These are phyloP conservation scores for Isichthys henryi DNA, from an alignment of 2,113 vertebrate species.

Conservation along the genomic window DNA sequence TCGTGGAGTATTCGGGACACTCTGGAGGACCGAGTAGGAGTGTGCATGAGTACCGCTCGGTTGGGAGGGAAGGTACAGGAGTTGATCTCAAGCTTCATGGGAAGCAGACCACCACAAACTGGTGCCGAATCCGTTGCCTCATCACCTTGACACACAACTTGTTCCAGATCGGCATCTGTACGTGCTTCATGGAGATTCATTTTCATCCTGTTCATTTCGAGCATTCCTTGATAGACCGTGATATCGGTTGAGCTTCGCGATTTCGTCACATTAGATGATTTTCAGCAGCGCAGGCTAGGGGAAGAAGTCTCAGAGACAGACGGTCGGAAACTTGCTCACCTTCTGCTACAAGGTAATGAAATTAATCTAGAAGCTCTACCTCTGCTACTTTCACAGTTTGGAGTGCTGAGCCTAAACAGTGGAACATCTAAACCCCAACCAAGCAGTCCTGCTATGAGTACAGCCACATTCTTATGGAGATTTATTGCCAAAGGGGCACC, in stretches of 20 bases:
- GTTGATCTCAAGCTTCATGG: slow-evolving; percentile 25
- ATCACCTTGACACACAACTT: background rate
- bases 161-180: background rate
- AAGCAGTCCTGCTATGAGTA: background rate
- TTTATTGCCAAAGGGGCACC: background rate
- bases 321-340: background rate
- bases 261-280: background rate
- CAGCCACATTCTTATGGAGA: background rate
- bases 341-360: background rate
- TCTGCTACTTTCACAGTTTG: background rate
- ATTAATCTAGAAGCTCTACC: background rate
- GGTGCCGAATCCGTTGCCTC: background rate
- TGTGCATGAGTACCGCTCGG: slow-evolving; percentile 1
- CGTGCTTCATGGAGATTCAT: background rate
- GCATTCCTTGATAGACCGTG: background rate
- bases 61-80: background rate
- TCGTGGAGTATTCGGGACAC: slow-evolving; percentile 50
- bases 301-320: background rate
- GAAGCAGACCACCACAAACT: slow-evolving; percentile 20
- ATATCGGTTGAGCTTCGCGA: background rate
- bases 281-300: background rate
- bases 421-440: background rate
- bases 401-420: background rate
- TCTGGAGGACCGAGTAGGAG: slow-evolving; percentile 40
- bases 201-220: background rate